Evolutionary conservation across 2,113 vertebrate genomes (phyloP).

Genomic region (Xiphophorus maculatus): DNA sequence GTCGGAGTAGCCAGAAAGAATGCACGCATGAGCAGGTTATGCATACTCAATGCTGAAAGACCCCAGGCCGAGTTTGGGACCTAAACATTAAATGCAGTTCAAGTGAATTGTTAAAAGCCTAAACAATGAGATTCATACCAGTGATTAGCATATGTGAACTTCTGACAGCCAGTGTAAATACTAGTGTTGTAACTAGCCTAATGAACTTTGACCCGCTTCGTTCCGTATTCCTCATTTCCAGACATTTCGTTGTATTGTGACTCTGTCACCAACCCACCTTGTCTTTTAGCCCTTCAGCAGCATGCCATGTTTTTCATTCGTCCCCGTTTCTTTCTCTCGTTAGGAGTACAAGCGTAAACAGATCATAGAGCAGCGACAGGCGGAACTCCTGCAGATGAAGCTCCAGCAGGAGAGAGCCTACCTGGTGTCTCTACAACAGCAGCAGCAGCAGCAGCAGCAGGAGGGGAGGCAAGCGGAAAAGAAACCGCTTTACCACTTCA

Average conservation of each 20-base stretch:
- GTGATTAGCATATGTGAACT: neutral
- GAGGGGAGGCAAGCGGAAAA: slow-evolving; percentile 89
- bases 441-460: slow-evolving; percentile 85
- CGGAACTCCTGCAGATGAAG: slow-evolving; percentile 92
- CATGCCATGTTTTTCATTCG: neutral
- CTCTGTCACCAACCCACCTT: neutral
- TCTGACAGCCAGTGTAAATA: neutral
- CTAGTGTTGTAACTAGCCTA: neutral
- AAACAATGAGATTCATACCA: neutral
- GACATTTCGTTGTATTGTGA: neutral
- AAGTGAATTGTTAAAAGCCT: no score
- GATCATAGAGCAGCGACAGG: slow-evolving; percentile 94
- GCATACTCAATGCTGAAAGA: no score
- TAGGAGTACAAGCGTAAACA: slow-evolving; percentile 98
- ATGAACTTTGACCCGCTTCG: neutral
- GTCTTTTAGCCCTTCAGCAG: neutral
- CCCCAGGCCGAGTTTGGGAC: no score
- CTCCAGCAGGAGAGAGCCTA: slow-evolving; percentile 93
- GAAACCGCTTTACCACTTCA: slow-evolving; percentile 94
- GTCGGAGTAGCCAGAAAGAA: no score
- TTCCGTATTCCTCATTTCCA: neutral
- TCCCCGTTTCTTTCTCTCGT: neutral
- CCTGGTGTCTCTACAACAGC: slow-evolving; percentile 90
- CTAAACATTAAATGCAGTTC: no score
- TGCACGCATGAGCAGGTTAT: no score